Conservation (phyloP, 1,140 invertebrate genomes). For the Heliconius melpomene region DNA sequence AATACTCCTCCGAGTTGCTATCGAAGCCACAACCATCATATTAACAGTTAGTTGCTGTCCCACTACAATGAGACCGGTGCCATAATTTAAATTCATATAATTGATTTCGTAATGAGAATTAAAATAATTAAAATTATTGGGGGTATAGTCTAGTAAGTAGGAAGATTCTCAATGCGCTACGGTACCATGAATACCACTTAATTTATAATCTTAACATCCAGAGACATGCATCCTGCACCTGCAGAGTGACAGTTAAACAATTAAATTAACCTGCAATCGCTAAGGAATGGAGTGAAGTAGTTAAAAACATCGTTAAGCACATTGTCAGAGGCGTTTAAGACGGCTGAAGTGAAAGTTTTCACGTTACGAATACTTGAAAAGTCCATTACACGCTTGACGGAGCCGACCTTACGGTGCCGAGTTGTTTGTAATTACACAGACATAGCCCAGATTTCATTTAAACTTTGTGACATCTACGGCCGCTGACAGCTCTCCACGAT, state of each 20-base stretch:
- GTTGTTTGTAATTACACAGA: constrained; percentile 76
- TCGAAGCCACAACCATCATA: too few species aligned
- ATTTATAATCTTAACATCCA: constrained; percentile 14
- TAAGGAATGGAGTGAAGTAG: constrained; percentile 64
- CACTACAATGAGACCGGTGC: too few species aligned
- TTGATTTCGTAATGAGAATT: too few species aligned
- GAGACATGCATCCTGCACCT: constrained; percentile 12
- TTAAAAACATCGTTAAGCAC: constrained; percentile 78
- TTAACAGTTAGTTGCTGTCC: too few species aligned
- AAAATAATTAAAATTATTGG: too few species aligned
- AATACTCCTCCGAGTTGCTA: too few species aligned
- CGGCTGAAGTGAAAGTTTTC: constrained; percentile 73
- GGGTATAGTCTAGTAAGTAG: background rate
- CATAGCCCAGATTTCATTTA: constrained; percentile 77
- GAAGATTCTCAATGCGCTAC: background rate
- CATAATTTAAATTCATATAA: too few species aligned
- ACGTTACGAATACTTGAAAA: constrained; percentile 79
- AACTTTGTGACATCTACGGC: constrained; percentile 68
- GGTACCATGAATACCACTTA: background rate
- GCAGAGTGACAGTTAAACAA: constrained; percentile 53
- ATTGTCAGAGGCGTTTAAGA: constrained; percentile 73
- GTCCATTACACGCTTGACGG: constrained; percentile 77
- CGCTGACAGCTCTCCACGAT: constrained; percentile 51
- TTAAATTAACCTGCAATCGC: constrained; percentile 68
- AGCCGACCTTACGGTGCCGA: constrained; percentile 56